Evolutionary conservation across 2,888 invertebrate genomes (phyloP), one percentile per base, ranked within the genome.

Genomic region (Parnassius apollo): DNA sequence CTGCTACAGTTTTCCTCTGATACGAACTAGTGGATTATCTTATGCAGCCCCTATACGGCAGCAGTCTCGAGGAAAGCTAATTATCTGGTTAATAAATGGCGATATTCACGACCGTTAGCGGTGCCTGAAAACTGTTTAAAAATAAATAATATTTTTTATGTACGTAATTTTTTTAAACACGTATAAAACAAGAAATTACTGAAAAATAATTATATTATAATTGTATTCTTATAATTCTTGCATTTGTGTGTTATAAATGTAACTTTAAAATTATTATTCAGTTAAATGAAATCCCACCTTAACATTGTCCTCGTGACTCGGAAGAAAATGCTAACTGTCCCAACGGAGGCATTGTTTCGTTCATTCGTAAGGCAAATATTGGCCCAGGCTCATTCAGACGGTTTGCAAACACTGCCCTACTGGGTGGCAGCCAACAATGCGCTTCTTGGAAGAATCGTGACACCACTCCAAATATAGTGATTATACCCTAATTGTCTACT

Each of bases 331-430:
- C 81, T 83, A 86, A 86, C 87, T 86, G 90, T 88, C 86, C 86
- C 85, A 78, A 76, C 78, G 78, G 80, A 75, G 78, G 84, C 82
- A 83, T 91, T 91, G 91, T 91, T 90, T 91, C 85, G 80, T 87
- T 87, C 87, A 87, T 86, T 86, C 90, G 81, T 78, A 88, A 77
- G 75, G 86, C 90, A 91, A 91, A 91, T 91, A 91, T 90, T 91
- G 88, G 84, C 77, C 72, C 82, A 79, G 77, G 76, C 76, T 81
- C 82, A 87, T 90, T 87, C 82, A 85, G 82, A 68, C 71, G 82
- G 89, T 87, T 90, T 89, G 89, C 90, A 91, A 91, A 91, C 91
- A 91, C 71, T 66, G 70, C 71, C 76, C 84, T 84, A 81, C 88
- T 88, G 89, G 91, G 91, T 90, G 91, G 91, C 83, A 69, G 70